Percentiles rank a stretch among this genome's conserved stretches.
phyloP scores from a whole-genome alignment of 2,888 invertebrate species.

The Epistrophella euchroma region DNA sequence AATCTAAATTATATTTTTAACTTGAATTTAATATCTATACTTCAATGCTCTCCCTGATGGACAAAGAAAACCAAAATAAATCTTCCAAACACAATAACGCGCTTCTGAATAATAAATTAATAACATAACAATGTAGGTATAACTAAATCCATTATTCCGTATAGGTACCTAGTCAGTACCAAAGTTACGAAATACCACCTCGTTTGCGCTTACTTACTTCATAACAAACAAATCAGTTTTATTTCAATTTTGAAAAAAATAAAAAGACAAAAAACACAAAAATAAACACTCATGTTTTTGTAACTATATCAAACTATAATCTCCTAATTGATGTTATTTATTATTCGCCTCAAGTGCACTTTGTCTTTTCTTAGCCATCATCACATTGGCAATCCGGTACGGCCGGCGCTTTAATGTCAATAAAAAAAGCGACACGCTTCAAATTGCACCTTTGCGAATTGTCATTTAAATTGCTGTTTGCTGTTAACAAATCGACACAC shows the following conservation, averaged over 20 bases:
- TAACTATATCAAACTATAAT: constrained; percentile 17
- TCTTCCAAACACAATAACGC: not conserved
- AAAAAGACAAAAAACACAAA: not conserved
- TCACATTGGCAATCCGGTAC: constrained; percentile 6
- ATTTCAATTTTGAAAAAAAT: not conserved
- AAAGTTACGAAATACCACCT: not conserved
- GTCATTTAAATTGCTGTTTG: constrained; percentile 43
- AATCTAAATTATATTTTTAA: not conserved
- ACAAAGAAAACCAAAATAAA: not conserved
- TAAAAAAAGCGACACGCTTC: constrained; percentile 43
- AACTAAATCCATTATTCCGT: constrained; percentile 1
- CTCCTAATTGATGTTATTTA: constrained; percentile 58
- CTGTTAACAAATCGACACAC: constrained; percentile 53
- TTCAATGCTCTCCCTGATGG: not conserved
- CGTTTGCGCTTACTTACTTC: not conserved
- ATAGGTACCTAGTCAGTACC: too few species aligned
- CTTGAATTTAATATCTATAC: not conserved
- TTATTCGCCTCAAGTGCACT: constrained; percentile 61
- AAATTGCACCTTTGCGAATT: constrained; percentile 46
- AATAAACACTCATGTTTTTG: constrained; percentile 8
- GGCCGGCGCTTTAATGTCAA: constrained; percentile 33
- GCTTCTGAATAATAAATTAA: constrained; percentile 20
- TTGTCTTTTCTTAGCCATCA: constrained; percentile 26
- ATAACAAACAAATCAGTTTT: not conserved
- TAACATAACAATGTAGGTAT: not conserved